These are phyloP conservation scores for Chaetorhynchus papuensis DNA, from an alignment of 2,113 vertebrate species.

Conservation along the genomic window DNA sequence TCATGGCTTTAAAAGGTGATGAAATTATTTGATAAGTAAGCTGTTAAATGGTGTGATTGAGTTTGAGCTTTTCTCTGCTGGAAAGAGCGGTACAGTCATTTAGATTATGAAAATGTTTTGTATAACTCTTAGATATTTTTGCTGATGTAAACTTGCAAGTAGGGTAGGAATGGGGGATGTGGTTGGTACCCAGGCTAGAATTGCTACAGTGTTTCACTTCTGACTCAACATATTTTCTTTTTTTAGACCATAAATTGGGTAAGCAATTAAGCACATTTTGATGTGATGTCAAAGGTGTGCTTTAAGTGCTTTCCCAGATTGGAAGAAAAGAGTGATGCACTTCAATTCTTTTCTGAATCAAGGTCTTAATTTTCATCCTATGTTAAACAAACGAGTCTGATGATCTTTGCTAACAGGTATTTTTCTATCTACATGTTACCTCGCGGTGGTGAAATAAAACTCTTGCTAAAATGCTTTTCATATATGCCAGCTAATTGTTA, in stretches of 20 bases:
- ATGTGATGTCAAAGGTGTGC: background rate
- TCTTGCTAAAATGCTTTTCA: background rate
- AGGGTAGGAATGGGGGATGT: background rate
- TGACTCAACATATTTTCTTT: background rate
- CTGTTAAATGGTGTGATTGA: background rate
- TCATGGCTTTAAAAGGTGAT: background rate
- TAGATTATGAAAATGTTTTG: background rate
- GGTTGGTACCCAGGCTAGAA: background rate
- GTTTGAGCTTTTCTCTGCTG: background rate
- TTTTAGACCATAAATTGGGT: background rate
- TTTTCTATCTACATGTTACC: background rate
- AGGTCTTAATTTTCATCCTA: background rate
- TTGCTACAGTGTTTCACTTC: background rate
- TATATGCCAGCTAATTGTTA: background rate
- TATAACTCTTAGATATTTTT: background rate
- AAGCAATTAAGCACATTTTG: background rate
- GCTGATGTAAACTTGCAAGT: background rate
- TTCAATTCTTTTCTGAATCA: background rate
- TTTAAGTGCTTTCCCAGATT: background rate
- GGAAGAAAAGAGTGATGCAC: background rate
- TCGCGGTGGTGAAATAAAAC: background rate
- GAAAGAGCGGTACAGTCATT: background rate
- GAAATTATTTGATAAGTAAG: background rate
- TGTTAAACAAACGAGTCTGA: background rate
- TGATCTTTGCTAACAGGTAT: background rate